Percentiles rank a stretch among this genome's conserved stretches.
phyloP scores from a whole-genome alignment of 2,113 vertebrate genomes.

The Melospiza georgiana region DNA sequence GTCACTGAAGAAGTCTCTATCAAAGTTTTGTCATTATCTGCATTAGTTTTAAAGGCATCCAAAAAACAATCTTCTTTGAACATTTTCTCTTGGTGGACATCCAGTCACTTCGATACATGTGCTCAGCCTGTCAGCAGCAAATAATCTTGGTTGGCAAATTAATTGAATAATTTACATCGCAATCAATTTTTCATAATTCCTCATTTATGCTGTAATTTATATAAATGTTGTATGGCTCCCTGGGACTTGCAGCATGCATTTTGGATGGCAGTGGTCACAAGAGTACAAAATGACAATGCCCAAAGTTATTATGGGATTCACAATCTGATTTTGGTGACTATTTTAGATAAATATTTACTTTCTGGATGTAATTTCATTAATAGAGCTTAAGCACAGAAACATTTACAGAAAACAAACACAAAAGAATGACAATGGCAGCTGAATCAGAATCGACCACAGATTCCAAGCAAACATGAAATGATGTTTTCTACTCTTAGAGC shows the following conservation, averaged over 20 bases:
- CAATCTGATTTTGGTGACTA: background rate
- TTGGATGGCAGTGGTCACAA: background rate
- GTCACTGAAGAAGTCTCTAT: background rate
- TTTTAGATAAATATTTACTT: conserved; percentile 17
- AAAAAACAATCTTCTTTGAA: background rate
- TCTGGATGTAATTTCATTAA: background rate
- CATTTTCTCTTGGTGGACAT: background rate
- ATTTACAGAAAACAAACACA: conserved; percentile 3
- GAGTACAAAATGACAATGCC: background rate
- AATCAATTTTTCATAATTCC: conserved; percentile 45
- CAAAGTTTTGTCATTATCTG: background rate
- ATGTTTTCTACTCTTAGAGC: background rate
- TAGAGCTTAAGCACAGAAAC: background rate
- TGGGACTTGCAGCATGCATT: background rate
- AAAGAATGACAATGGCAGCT: background rate
- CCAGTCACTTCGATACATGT: background rate
- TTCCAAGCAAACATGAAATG: background rate
- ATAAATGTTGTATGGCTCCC: background rate
- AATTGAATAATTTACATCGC: background rate
- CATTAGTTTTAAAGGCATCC: background rate
- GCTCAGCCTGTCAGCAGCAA: background rate
- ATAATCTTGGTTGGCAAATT: conserved; percentile 19
- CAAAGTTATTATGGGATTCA: background rate
- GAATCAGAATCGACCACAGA: background rate
- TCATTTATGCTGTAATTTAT: background rate